These are phyloP conservation scores for Anagyrus pseudococci DNA, from an alignment of 2,888 invertebrate species.

Conservation along the genomic window DNA sequence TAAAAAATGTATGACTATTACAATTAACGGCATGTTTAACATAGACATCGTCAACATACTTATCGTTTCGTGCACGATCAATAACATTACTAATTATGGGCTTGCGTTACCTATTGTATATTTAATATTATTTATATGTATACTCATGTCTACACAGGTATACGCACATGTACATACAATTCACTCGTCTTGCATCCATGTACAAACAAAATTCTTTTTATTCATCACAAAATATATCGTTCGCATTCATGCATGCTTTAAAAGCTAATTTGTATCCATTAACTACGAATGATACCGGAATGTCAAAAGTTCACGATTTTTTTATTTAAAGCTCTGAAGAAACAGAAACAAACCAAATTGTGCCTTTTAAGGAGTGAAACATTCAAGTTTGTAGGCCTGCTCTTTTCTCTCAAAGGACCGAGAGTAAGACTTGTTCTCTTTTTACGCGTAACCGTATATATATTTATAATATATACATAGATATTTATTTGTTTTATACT, in stretches of 20 bases:
- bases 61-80: constrained; percentile 51
- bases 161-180: constrained; percentile 11
- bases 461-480: too few relatives aligned
- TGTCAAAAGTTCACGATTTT: constrained; percentile 53
- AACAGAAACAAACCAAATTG: constrained; percentile 28
- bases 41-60: constrained; percentile 46
- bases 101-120: constrained; percentile 40
- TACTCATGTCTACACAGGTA: background rate
- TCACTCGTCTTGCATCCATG: constrained; percentile 21
- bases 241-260: constrained; percentile 40
- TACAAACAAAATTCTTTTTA: constrained; percentile 18
- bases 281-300: constrained; percentile 57
- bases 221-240: constrained; percentile 30
- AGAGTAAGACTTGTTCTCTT: constrained; percentile 23
- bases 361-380: constrained; percentile 34
- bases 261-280: constrained; percentile 51
- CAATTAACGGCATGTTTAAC: constrained; percentile 55
- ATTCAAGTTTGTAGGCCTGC: constrained; percentile 36
- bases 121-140: constrained; percentile 27
- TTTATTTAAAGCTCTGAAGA: constrained; percentile 41
- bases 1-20: constrained; percentile 60
- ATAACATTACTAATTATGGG: constrained; percentile 46
- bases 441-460: constrained; percentile 6
- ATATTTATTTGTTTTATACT: too few relatives aligned
- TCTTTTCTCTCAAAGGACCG: constrained; percentile 18